Evolutionary conservation across 2,888 invertebrate species (phyloP), one percentile per base, ranked within the genome.

Genomic region (Acrocyrtus sp.): DNA sequence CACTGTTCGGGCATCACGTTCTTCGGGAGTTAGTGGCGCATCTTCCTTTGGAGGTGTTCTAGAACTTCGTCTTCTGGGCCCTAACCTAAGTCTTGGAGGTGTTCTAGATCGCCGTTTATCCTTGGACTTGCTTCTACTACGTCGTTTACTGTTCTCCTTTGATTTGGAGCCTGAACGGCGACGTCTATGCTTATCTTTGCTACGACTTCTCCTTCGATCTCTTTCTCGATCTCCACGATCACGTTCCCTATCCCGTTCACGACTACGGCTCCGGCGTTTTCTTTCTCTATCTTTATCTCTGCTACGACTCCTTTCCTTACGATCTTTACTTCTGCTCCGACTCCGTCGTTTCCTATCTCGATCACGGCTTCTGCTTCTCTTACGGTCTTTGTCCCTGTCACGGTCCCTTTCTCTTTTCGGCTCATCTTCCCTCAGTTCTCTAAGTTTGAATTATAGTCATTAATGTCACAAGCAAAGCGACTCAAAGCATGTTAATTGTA

Each of bases 1-100:
- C 4, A 99, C 95, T 50, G 99, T 99, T 41, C 99, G 89, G n/a
- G 96, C 92, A 88, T 99, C 99, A 75, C 98, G 88, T 85, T 99
- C 99, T 85, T 99, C 99, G 0, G 98, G 95, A 53, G 96, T 94
- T 67, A 98, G 85, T 81, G 80, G 80, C n/a, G 77, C 79, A 43
- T 77, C 74, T 6, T 78, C 63, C 43, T 74, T 77, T 0, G 75
- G 19, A 0, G 81, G 81, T 29, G 79, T 75, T 47, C 74, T 73
- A 10, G 78, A 80, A 21, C 79, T 70, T 41, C 77, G 41, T 39
- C 77, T 65, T 34, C 75, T 63, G 2, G 74, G 79, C 12, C 79
- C 79, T 26, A 77, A 66, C 21, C 75, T 62, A 8, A 77, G 67
- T 26, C 79, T 73, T 19, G 80, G 85, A 48, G 86, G 84, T 15